Evolutionary conservation across 2,113 vertebrate species (phyloP).

Genomic region (Upupa epops): DNA sequence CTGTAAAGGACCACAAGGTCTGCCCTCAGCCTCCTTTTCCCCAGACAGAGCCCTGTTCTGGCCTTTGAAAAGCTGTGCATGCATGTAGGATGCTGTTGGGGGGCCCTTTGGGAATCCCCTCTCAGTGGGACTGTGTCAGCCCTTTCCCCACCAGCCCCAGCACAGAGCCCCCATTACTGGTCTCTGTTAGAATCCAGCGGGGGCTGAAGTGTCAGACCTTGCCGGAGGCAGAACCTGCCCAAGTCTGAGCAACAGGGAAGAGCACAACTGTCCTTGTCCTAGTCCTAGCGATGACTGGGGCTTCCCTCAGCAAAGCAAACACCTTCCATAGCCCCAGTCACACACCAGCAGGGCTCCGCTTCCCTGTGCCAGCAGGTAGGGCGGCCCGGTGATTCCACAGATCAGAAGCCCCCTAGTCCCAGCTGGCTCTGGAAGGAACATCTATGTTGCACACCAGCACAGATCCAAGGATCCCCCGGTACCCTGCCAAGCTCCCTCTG

Average conservation of each 20-base stretch:
- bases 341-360: neutral
- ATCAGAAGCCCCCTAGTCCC: neutral
- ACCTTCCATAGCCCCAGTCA: neutral
- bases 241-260: neutral
- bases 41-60: neutral
- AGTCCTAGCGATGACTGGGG: neutral
- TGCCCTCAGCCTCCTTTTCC: too few species aligned
- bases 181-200: neutral
- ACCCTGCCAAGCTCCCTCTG: neutral
- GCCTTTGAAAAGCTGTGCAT: neutral
- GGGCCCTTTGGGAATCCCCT: neutral
- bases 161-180: neutral
- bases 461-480: neutral
- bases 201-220: neutral
- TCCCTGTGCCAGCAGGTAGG: neutral
- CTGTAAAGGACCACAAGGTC: too few species aligned
- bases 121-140: neutral
- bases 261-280: neutral
- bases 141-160: neutral
- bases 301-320: neutral
- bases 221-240: neutral
- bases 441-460: neutral
- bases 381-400: neutral
- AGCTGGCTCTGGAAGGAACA: neutral
- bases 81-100: neutral